Evolutionary conservation across 2,888 invertebrate genomes (phyloP), one percentile per base, ranked within the genome.

Genomic region (Diaphora mendica): DNA sequence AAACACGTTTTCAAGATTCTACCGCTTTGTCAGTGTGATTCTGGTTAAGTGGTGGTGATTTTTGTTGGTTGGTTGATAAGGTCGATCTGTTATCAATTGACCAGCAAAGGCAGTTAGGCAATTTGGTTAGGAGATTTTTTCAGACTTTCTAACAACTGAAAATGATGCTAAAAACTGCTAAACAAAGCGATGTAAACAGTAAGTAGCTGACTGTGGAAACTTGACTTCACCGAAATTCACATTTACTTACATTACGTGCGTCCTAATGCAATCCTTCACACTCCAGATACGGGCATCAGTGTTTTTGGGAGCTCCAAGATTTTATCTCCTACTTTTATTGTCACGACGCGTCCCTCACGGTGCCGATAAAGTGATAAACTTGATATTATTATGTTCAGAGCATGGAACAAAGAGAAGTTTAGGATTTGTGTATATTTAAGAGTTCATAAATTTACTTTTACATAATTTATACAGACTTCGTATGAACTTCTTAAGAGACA

Each of bases 261-360:
- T 64, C 55, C 76, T 82, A 81, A 82, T 79, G 77, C 80, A 70
- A 77, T 79, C 79, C 76, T 86, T 87, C 83, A 86, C 87, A 86
- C 87, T 78, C 79, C 70, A 82, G 82, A 82, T 85, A 82, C 74
- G 74, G 39, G 73, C 79, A 86, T 86, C 80, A 77, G 83, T 79
- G 79, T 76, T 80, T 86, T 81, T 81, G 78, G 80, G 77, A 78
- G 83, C 84, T 78, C 73, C 66, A 68, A 76, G 84, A 84, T 84
- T 66, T 68, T 79, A 84, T 84, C 85, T 74, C 5, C 7, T 11
- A 64, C 68, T 82, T 81, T 83, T 85, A 83, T 81, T 85, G 84
- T 84, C 84, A 83, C 84, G 84, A 81, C 78, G 76, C 77, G 72
- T 81, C 64, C 70, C 51, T 64, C 70, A 62, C 62, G 44, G 68